Base-by-base conservation (phyloP, 35 echinoderm and acorn worm species). In the Diadema setosum region DNA sequence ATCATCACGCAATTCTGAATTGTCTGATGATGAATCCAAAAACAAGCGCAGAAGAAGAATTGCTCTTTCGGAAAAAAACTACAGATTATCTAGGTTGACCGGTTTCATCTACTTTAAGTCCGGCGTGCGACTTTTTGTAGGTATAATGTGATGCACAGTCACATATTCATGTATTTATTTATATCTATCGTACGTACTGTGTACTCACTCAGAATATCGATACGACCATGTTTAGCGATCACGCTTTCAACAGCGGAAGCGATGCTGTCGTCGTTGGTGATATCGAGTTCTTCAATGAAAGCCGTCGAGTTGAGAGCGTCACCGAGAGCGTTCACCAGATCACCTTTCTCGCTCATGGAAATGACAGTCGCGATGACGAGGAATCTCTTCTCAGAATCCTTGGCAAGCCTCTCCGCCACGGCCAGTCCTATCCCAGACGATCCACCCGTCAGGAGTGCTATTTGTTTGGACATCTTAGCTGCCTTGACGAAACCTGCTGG, bases 371-470 rank as follows among this genome's bases (percentile, higher is more conserved):
- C 55, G 35, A 70, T 12, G 8, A 70, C 65, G 8, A 23, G 18
- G 83, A 55, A 85, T 42, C 27, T 34, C 2, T 85, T 58, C 29
- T 85, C 58, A 20, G 83, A 36, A 73, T 85, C 83, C 34, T 65
- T n/a, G 5, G 83, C 49, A 29, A 85, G 57, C 24, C 31, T 5
- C 5, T 55, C 83, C 12, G 83, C 83, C 16, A 25, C 23, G 18
- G 59, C 83, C 1, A 85, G 83, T 37, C 83, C 83, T 7, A 85
- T 61, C 33, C 83, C 83, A 3, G 83, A 85, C 20, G 83, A 85
- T 15, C 52, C 61, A 21, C 83, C 83, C 12, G 59, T 85, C 20
- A 85, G 40, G 9, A 85, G 36, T 15, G 67, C 58, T 15, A 67
- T 65, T 58, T 17, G 44, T 82, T 32, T 35, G 32, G n/a, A 5